Evolutionary conservation across 2,888 invertebrate species (phyloP).

Genomic region (Chymomyza amoena): DNA sequence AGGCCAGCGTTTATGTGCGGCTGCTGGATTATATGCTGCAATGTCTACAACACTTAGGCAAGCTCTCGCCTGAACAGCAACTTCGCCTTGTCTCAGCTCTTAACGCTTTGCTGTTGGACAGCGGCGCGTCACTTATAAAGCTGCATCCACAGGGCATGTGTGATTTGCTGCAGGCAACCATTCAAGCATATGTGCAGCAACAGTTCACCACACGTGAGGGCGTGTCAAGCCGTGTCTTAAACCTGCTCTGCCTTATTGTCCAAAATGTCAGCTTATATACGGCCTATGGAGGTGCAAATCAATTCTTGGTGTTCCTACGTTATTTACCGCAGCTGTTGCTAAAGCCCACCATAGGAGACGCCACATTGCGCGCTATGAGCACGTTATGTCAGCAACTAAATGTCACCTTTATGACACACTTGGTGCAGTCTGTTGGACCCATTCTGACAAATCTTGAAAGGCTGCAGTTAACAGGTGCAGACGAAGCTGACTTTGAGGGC

Average conservation of each 20-base stretch:
- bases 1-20: constrained; percentile 26
- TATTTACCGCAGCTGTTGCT: constrained; percentile 81
- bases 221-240: constrained; percentile 77
- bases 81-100: constrained; percentile 61
- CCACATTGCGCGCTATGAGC: constrained; percentile 81
- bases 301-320: constrained; percentile 80
- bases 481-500: constrained; percentile 75
- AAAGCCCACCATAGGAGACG: constrained; percentile 79
- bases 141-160: constrained; percentile 56
- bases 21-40: constrained; percentile 41
- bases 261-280: constrained; percentile 76
- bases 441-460: constrained; percentile 78
- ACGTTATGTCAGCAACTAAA: constrained; percentile 82
- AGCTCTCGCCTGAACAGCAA: constrained; percentile 47
- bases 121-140: constrained; percentile 51
- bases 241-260: constrained; percentile 79
- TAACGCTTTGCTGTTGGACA: constrained; percentile 58
- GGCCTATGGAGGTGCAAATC: constrained; percentile 66
- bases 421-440: constrained; percentile 78
- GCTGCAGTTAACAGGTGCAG: constrained; percentile 75
- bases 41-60: constrained; percentile 39
- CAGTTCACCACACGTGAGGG: constrained; percentile 61
- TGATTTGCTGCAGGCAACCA: constrained; percentile 64
- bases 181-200: constrained; percentile 63
- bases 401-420: constrained; percentile 79